Conservation (phyloP, 1,140 invertebrate genomes). For the Zaprionus ghesquierei region DNA sequence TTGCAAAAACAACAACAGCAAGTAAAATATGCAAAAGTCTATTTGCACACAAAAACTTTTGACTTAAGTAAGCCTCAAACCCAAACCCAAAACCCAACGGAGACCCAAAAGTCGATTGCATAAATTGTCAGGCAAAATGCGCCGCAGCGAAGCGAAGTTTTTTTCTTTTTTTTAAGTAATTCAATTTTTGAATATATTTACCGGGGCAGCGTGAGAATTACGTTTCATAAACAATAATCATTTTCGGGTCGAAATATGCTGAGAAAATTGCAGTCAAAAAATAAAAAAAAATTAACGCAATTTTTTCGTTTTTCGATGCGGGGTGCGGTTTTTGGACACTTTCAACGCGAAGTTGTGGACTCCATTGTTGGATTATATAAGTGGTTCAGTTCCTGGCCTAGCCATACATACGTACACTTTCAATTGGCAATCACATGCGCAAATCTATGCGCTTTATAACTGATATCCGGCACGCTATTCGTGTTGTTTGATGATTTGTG, state of each 20-base stretch:
- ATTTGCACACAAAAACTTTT: slow-evolving; percentile 37
- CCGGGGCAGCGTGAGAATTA: slow-evolving; percentile 62
- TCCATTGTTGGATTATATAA: slow-evolving; percentile 36
- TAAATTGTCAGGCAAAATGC: slow-evolving; percentile 46
- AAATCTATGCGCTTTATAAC: slow-evolving; percentile 18
- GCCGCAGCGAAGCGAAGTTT: slow-evolving; percentile 29
- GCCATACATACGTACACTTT: no score
- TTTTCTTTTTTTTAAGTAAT: slow-evolving; percentile 52
- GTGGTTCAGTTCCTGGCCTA: slow-evolving; percentile 22
- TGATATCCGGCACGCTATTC: slow-evolving; percentile 43
- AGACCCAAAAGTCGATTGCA: slow-evolving; percentile 32
- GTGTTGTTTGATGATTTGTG: not conserved
- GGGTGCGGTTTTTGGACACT: slow-evolving; percentile 14
- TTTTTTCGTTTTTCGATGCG: not conserved
- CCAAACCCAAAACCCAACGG: slow-evolving; percentile 5
- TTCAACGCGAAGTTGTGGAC: slow-evolving; percentile 23
- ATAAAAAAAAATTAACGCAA: slow-evolving; percentile 22
- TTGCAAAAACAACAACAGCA: not conserved
- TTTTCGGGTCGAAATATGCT: slow-evolving; percentile 36
- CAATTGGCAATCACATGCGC: slow-evolving; percentile 44
- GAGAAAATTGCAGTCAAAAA: slow-evolving; percentile 29
- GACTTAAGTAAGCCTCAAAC: slow-evolving; percentile 4
- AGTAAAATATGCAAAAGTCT: slow-evolving; percentile 29
- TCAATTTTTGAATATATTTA: slow-evolving; percentile 73
- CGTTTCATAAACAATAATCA: slow-evolving; percentile 29